Evolutionary conservation across 2,888 invertebrate species (phyloP), one percentile per base, ranked within the genome.

Genomic region (Cerastoderma edule): DNA sequence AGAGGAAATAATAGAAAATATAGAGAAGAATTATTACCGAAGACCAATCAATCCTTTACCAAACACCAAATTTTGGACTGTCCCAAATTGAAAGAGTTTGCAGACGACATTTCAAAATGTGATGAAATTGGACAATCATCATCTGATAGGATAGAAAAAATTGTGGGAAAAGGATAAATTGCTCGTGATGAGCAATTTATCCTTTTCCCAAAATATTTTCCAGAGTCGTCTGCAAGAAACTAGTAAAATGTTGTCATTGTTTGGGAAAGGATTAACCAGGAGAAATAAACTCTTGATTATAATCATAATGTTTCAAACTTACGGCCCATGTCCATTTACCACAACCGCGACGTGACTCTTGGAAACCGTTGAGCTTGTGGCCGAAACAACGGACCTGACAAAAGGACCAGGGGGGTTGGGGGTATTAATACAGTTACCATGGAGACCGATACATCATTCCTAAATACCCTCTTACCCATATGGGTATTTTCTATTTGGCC

Each of bases 321-420:
- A 78, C 78, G 54, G 33, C 19, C 32, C 56, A 32, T 73, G 72
- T 44, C 81, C 81, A 33, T 81, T 81, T 63, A 81, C 54, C 67
- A 76, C 65, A 4, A 81, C 57, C 27, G 78, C 81, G 13, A 81
- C 75, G 68, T 81, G 78, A 57, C 69, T 75, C 30, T 73, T 65
- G 16, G 81, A 72, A 24, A 81, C 76, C 6, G 77, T 65, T 16
- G 80, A 77, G 22, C 63, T 60, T n/a, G 50, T 53, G 8, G 75
- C 81, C 24, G 81, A 81, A n/a, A 67, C 56, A 63, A 78, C 54
- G 67, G 67, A 63, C 81, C 81, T 78, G 27, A 3, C 8, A 39
- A 57, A 60, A 27, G 27, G 60, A 60, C 39, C 39, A 39, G 60
- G 60, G 6, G 60, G 39, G 60, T 27, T 28, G n/a, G n/a, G 57